Conservation (phyloP, 2,888 invertebrate genomes). For the Tachina lurida region DNA sequence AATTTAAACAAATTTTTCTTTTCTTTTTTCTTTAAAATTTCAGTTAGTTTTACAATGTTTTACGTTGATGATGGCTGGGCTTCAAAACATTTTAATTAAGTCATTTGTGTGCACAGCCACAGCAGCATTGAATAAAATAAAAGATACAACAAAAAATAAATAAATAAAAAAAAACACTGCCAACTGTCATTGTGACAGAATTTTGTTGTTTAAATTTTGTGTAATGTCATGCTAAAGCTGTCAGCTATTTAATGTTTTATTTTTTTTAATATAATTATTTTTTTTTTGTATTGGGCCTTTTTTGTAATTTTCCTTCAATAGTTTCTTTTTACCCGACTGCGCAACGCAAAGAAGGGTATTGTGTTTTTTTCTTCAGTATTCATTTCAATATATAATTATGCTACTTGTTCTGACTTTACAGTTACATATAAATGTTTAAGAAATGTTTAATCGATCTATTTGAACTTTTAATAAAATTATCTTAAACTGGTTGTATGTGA, state of each 20-base stretch:
- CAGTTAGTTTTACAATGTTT: slow-evolving; percentile 33
- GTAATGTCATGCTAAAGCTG: slow-evolving; percentile 70
- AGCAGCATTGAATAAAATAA: slow-evolving; percentile 27
- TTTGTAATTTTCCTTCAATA: slow-evolving; percentile 23
- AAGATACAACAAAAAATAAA: slow-evolving; percentile 20
- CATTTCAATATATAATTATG: slow-evolving; percentile 50
- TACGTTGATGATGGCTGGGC: slow-evolving; percentile 38
- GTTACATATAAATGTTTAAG: slow-evolving; percentile 76
- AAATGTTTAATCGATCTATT: slow-evolving; percentile 69
- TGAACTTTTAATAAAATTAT: slow-evolving; percentile 14
- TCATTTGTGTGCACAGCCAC: slow-evolving; percentile 72
- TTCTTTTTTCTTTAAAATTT: slow-evolving; percentile 29
- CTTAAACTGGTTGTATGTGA: too few species aligned
- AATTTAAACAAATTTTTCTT: slow-evolving; percentile 29
- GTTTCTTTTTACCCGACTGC: slow-evolving; percentile 32
- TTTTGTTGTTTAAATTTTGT: slow-evolving; percentile 52
- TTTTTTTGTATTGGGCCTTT: slow-evolving; percentile 25
- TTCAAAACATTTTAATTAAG: slow-evolving; percentile 79
- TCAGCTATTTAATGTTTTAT: slow-evolving; percentile 66
- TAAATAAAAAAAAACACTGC: slow-evolving; percentile 27
- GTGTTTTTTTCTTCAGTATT: slow-evolving; percentile 10
- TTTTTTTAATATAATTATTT: slow-evolving; percentile 7
- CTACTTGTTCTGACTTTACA: slow-evolving; percentile 63
- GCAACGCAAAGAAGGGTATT: too few species aligned
- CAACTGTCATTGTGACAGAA: slow-evolving; percentile 72